Base-by-base conservation (phyloP, 2,888 invertebrate genomes). In the Danaus chrysippus region DNA sequence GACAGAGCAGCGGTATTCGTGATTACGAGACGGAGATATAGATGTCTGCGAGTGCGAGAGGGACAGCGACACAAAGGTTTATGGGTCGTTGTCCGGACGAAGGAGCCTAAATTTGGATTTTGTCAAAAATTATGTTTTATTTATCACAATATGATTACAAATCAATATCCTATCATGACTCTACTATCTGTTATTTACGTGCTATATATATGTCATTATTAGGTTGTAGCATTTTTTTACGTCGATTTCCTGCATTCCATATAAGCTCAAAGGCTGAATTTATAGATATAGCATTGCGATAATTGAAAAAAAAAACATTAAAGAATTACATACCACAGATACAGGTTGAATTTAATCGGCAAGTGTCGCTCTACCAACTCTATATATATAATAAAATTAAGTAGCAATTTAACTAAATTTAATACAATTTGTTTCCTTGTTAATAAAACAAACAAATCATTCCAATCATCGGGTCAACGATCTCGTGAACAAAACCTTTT, bases 1-100 rank as follows among this genome's bases (percentile, higher is more conserved):
- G 88, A 84, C 87, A 85, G 87, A 86, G 82, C 87, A 88, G 89
- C 87, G 87, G 89, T 87, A 86, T 86, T 90, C 91, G 90, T 90
- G 90, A 89, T 86, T 84, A 79, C 71, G 90, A 88, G 86, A 89
- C 78, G 70, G 76, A 84, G 76, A 73, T 81, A 85, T 77, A 60
- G 63, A 74, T 70, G 69, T 73, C 63, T 63, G 71, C 64, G 75
- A 65, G 86, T 73, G 77, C 65, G 80, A 89, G 74, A 57, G 80
- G 78, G 88, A 89, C 66, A 68, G 72, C 77, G 71, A 75, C 23
- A 34, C 80, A 82, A 82, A 85, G 84, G 84, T 87, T 86, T 81
- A 85, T 89, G 86, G 91, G 91, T 91, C 90, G 89, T 86, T 83
- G 91, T 82, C 89, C 90, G 87, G 78, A 78, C 81, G 76, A 85